phyloP scores from a whole-genome alignment of 2,113 vertebrate genomes.

The Cichladusa arquata region DNA sequence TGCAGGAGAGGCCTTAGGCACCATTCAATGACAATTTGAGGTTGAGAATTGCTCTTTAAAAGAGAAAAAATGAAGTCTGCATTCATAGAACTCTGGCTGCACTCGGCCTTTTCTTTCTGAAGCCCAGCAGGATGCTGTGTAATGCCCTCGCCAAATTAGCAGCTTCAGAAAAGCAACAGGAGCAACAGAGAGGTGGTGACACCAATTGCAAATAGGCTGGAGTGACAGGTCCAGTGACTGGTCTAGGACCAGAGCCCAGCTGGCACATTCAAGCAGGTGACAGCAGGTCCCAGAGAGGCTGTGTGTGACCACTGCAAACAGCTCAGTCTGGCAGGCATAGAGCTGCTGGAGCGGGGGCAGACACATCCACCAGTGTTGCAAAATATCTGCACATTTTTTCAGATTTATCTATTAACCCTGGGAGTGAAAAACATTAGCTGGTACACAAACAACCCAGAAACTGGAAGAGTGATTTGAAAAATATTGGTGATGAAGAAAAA shows the following conservation, averaged over 20 bases:
- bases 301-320: background rate
- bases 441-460: background rate
- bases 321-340: background rate
- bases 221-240: background rate
- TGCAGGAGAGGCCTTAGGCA: background rate
- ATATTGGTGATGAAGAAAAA: background rate
- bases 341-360: background rate
- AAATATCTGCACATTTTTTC: background rate
- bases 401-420: background rate
- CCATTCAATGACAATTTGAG: background rate
- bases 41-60: background rate
- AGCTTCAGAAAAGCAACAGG: background rate
- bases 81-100: background rate
- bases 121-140: background rate
- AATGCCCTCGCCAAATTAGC: background rate
- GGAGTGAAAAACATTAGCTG: background rate
- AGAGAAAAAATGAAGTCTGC: background rate
- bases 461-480: background rate
- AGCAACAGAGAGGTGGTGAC: background rate
- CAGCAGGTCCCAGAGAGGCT: background rate
- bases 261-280: background rate
- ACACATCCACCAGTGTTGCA: fast-evolving
- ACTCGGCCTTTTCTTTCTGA: background rate
- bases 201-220: background rate
- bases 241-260: background rate